Evolutionary conservation across 2,113 vertebrate species (phyloP), one percentile per base, ranked within the genome.

Genomic region (Oryzias curvinotus): DNA sequence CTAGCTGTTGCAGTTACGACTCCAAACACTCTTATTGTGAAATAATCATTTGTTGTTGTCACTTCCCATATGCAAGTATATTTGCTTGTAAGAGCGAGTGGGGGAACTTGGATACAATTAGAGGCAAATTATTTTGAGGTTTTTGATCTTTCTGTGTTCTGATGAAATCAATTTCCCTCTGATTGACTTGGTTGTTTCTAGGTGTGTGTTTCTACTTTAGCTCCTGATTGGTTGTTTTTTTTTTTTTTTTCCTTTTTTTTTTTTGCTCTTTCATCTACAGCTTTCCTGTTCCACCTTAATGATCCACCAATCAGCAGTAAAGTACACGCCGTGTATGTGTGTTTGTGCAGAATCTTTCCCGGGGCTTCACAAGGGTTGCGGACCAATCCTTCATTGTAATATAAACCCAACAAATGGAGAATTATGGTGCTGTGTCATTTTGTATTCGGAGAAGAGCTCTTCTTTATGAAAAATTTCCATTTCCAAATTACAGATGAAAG

Each of bases 121-220:
- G 78, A 85, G 82, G 76, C 81, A 81, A 88, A 87, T 88, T 90
- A 82, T 85, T 85, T 77, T 76, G 77, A 88, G 72, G 57, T 76
- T 83, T 85, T 89, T 89, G 75, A 87, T 86, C 84, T 80, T 71
- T 69, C 53, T 70, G 70, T 83, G 82, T 86, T 87, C 75, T 75
- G 60, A 84, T 72, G 26, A 83, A 90, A 86, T 87, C 81, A 82
- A 80, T 88, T 87, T 84, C 65, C 68, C 57, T 36, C 36, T 36
- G 36, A 45, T 17, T 16, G 14, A 45, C 14, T 14, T 1, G 5
- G 47, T 43, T 80, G 71, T 70, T 75, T 68, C 68, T 82, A 61
- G 66, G 73, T 74, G 18, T 71, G 61, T 21, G 30, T 60, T 47
- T 10, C 19, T 23, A 65, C 42, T 51, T 1, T 57, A 44, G 48